Evolutionary conservation across 37 sponge, comb jelly and placozoan genomes (phyloP), one percentile per base, ranked within the genome.

Genomic region (Theonella swinhoei): DNA sequence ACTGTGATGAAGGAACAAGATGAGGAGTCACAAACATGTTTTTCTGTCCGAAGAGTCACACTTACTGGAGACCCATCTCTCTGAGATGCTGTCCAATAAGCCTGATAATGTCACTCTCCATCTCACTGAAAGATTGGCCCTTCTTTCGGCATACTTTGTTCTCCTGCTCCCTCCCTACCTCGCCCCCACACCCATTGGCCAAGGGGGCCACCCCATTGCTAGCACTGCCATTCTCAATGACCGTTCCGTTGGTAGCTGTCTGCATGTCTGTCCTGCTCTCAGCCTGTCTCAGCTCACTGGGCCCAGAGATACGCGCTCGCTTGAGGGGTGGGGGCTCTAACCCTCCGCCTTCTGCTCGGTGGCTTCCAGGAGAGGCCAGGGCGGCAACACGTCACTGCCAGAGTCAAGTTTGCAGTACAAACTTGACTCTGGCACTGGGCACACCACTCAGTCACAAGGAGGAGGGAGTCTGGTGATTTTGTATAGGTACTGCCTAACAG

Each of bases 41-140:
- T 25, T 19, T 4, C 25, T 19, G 9, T 42, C 4, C 24, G 24
- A 62, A 9, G 59, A 7, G 33, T 24, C 36, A 80, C 1, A 85
- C 95, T 97, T 65, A 97, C 97, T 80, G 59, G 19, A 93, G 82
- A 17, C 99, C 99, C 72, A 95, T 75, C 20, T 90, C 93, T 73
- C 90, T 81, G 32, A 99, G 87, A 64, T 99, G 94, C 79, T 99
- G 99, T 7, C 99, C 99, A 36, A 99, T 95, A 37, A 99, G 74
- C 40, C 95, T 79, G 35, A 99, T 74, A 54, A 85, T 86, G 62
- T 99, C 97, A 34, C 60, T 34, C 9, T 88, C 89, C 64, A 76
- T 78, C 60, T 62, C 64, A n/a, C 71, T 63, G n/a, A 88, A 37
- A 30, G 66, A 54, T 33, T 68, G 35, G 7, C 22, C 38, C 0